A percentile compares a stretch with the other conserved stretches of the same genome.
Evolutionary conservation across 2,113 vertebrate species (phyloP).

Genomic region (Rhinopomastus cyanomelas): DNA sequence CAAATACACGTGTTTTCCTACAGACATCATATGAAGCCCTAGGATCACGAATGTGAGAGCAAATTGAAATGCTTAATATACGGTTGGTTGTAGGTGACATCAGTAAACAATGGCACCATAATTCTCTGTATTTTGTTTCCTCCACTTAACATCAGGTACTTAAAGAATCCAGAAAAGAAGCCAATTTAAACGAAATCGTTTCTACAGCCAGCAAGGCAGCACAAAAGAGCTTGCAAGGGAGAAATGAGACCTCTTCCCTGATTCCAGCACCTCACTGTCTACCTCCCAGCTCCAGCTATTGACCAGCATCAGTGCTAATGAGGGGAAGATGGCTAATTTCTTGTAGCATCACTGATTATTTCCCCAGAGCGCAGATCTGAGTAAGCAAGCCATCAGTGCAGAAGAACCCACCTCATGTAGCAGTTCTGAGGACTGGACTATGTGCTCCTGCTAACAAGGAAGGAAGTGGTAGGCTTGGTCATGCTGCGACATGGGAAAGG

Average conservation of each 20-base stretch:
- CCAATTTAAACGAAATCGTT: not conserved
- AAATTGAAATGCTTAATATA: not conserved
- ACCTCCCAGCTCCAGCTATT: not conserved
- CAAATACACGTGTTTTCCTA: not conserved
- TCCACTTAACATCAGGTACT: not conserved
- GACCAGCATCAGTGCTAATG: not conserved
- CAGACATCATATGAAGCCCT: not conserved
- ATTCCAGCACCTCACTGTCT: not conserved
- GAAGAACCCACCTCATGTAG: not conserved
- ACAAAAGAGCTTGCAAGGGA: not conserved
- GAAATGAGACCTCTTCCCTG: not conserved
- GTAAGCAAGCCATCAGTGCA: not conserved
- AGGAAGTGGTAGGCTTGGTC: not conserved
- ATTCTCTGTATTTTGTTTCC: not conserved
- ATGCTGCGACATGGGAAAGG: not conserved
- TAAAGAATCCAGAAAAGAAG: not conserved
- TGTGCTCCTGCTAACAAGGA: not conserved
- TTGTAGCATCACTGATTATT: not conserved
- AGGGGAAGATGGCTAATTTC: not conserved
- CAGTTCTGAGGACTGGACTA: not conserved
- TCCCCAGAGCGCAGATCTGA: not conserved
- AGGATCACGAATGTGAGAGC: not conserved
- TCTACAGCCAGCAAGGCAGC: not conserved
- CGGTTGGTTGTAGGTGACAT: not conserved
- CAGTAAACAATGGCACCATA: not conserved